These are phyloP conservation scores for Bolborhynchus lineola DNA, from an alignment of 2,113 vertebrate genomes.

Conservation along the genomic window DNA sequence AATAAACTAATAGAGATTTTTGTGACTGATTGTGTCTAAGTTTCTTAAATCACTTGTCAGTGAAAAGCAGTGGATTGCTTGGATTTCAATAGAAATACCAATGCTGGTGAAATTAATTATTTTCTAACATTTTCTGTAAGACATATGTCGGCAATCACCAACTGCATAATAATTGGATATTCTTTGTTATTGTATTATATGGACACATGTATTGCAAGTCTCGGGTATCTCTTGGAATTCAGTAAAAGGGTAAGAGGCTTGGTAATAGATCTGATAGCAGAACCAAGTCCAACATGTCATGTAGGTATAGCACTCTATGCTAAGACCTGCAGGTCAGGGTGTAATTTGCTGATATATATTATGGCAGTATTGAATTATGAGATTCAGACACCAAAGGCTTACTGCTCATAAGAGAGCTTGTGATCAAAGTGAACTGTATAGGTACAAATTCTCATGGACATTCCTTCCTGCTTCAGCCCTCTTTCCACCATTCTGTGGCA, in stretches of 20 bases:
- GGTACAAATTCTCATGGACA: background rate
- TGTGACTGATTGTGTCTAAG: background rate
- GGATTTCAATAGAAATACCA: background rate
- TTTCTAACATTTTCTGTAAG: background rate
- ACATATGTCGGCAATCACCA: background rate
- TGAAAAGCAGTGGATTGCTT: background rate
- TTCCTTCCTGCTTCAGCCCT: background rate
- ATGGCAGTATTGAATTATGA: background rate
- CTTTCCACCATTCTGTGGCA: background rate
- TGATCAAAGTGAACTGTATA: background rate
- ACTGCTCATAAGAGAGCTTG: background rate
- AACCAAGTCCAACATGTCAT: background rate
- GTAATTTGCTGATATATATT: accelerated
- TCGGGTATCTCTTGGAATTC: background rate
- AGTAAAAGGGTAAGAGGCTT: background rate
- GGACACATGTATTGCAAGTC: background rate
- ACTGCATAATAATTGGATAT: background rate
- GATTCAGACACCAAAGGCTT: background rate
- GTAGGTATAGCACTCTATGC: background rate
- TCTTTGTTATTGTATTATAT: background rate
- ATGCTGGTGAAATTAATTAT: background rate
- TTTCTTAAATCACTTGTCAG: background rate
- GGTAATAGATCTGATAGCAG: background rate
- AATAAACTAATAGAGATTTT: background rate
- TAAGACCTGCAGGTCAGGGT: background rate